Evolutionary conservation across 2,888 invertebrate genomes (phyloP), one percentile per base, ranked within the genome.

Genomic region (Leptarthrus brevirostris): DNA sequence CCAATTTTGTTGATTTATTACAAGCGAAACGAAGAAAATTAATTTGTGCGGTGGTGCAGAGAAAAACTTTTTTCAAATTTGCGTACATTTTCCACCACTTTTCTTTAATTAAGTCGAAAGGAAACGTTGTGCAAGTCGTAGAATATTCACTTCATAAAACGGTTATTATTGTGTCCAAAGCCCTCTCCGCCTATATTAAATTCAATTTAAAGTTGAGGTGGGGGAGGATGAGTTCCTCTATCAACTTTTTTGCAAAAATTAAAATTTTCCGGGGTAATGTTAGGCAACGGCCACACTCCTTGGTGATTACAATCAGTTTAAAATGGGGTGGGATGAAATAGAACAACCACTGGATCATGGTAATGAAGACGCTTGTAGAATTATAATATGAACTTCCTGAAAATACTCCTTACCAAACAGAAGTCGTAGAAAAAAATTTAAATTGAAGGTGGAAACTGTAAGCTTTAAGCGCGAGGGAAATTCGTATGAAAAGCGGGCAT

Each of bases 91-190:
- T 30, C 22, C 2, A 64, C 40, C 64, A 64, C 64, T 64, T 44
- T 34, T 18, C n/a, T 20, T 47, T 64, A 24, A 24, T 64, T 64
- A 44, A 47, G 44, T 24, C 64, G 14, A 24, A 44, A 20, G 44
- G 3, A n/a, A 64, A 64, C 26, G 44, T 64, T 18, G n/a, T 22
- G n/a, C 47, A 24, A 64, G 44, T 24, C 47, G 64, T 64, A 44
- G 20, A 64, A 64, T 64, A 44, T 64, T 64, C 64, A 64, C 64
- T 64, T 44, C 47, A 47, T 64, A 64, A 64, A 64, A 44, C 14
- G 26, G 44, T 64, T 64, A 44, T 64, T 64, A 64, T 44, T 64
- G 44, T 24, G 64, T 8, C 44, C 44, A 20, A 22, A 26, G 44
- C 20, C 30, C 34, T 14, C 44, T n/a, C 22, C 40, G 12, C 16